Evolutionary conservation across 2,888 invertebrate species (phyloP).

Genomic region (Melolontha melolontha): DNA sequence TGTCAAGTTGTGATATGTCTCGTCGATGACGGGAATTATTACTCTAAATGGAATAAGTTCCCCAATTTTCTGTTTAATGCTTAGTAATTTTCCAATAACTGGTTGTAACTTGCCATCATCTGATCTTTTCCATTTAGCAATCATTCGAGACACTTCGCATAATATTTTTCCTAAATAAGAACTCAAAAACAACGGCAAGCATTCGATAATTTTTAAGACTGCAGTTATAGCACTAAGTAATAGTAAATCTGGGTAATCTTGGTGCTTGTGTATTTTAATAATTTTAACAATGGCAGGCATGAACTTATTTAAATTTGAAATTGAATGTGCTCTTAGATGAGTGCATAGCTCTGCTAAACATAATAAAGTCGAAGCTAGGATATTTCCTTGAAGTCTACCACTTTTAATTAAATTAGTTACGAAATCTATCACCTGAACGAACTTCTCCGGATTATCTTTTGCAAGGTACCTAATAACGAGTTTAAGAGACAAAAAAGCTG

Average conservation of each 20-base stretch:
- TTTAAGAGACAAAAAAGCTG: conserved; percentile 85
- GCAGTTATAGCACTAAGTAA: conserved; percentile 83
- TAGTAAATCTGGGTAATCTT: conserved; percentile 71
- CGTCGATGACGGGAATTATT: conserved; percentile 79
- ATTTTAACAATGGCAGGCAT: conserved; percentile 81
- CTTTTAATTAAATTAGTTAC: conserved; percentile 72
- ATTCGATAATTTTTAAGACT: conserved; percentile 84
- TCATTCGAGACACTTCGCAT: conserved; percentile 72
- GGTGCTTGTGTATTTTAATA: conserved; percentile 72
- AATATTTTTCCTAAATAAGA: conserved; percentile 84
- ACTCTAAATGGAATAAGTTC: conserved; percentile 78
- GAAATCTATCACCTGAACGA: conserved; percentile 77
- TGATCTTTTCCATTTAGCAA: conserved; percentile 69
- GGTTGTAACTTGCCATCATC: conserved; percentile 67
- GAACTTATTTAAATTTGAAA: conserved; percentile 80
- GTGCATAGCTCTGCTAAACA: conserved; percentile 84
- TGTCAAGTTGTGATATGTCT: conserved; percentile 73
- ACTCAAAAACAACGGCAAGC: conserved; percentile 85
- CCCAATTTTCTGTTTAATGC: conserved; percentile 77
- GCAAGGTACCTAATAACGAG: conserved; percentile 82
- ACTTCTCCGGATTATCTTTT: conserved; percentile 74
- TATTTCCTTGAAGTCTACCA: conserved; percentile 68
- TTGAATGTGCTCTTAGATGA: conserved; percentile 80
- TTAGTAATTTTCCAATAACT: conserved; percentile 70
- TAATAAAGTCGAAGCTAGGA: conserved; percentile 79